phyloP scores from a whole-genome alignment of 2,113 vertebrate genomes.

The Desmodus rotundus region DNA sequence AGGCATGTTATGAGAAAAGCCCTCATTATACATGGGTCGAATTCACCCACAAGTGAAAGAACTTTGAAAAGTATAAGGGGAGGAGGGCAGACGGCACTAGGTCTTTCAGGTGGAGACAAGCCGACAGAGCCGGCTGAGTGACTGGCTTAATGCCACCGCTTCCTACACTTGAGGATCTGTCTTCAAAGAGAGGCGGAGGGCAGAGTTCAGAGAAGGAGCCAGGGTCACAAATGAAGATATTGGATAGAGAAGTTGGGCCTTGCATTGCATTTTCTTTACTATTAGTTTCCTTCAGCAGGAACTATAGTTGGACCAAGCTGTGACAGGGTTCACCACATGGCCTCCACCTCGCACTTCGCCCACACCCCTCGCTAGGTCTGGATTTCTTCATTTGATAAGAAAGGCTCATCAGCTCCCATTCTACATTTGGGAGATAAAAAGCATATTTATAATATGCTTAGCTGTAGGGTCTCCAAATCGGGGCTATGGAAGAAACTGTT shows the following conservation, averaged over 20 bases:
- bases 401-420: not conserved
- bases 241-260: not conserved
- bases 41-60: not conserved
- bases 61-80: not conserved
- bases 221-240: not conserved
- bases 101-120: not conserved
- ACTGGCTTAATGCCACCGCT: not conserved
- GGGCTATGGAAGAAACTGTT: not conserved
- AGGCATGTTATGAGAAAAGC: not conserved
- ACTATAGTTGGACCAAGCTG: not conserved
- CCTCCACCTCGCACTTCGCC: not conserved
- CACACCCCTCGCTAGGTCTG: not conserved
- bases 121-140: not conserved
- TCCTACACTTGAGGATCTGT: not conserved
- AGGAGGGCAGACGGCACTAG: not conserved
- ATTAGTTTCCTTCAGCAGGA: slow-evolving; percentile 5
- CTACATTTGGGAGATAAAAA: not conserved
- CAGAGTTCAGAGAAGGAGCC: slow-evolving; percentile 1
- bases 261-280: not conserved
- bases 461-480: not conserved
- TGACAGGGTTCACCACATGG: not conserved
- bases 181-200: not conserved
- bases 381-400: not conserved
- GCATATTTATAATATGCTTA: not conserved
- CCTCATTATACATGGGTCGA: not conserved